Evolutionary conservation across 1,140 invertebrate species (phyloP), one percentile per base, ranked within the genome.

Genomic region (Drosophila rhopaloa): DNA sequence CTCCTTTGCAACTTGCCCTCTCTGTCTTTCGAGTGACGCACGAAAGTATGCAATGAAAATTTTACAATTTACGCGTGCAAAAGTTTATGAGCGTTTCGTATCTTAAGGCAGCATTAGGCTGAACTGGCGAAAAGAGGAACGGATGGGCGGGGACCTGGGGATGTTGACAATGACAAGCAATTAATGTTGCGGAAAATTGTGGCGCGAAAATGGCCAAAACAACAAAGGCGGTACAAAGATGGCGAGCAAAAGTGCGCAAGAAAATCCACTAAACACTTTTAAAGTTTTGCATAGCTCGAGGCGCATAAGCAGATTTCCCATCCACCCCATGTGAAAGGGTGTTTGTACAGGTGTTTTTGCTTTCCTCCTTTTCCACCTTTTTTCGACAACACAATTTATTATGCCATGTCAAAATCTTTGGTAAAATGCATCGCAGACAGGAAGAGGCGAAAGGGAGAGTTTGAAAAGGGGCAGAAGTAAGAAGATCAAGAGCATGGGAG

Each of bases 41-140:
- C 70, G 32, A 83, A 82, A 82, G 80, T 83, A 82, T 79, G 79
- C 79, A 82, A 82, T 82, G 75, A 82, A 82, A 82, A 82, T 82
- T 82, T 82, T 83, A 83, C 80, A 82, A 83, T 82, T 83, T 83
- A 82, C 80, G 80, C 80, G 80, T 82, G 80, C 68, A 78, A 83
- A 82, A 82, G 46, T 82, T 82, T 83, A 82, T 82, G 80, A 83
- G 80, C 80, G 70, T 63, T 63, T 63, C 55, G 60, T 54, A 67
- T 76, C 79, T 82, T 44, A 50, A 74, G 80, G 80, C 80, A 51
- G 76, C 75, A 81, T 81, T 78, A 82, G 76, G 80, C 61, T 55
- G 54, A 37, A 46, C 37, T 37, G 41, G 14, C 40, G 38, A 19
- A 29, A 37, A 14, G 14, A 11, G 35, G 19, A 27, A 10, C 9